phyloP scores from a whole-genome alignment of 2,888 invertebrate genomes.

The Drosophila yooni region DNA sequence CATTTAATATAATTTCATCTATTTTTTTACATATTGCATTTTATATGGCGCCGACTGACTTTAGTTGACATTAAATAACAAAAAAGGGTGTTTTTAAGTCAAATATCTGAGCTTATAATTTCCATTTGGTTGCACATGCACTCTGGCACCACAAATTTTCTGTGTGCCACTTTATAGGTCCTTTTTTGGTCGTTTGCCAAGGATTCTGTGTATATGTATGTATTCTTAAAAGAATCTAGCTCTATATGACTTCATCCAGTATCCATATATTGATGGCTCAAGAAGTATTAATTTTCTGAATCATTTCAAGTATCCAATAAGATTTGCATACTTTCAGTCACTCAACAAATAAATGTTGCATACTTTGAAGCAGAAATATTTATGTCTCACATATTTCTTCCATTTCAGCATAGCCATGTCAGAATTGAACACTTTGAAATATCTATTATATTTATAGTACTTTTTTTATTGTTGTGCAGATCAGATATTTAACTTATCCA shows the following conservation, averaged over 20 bases:
- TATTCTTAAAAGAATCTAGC: neutral
- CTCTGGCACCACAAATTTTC: slow-evolving; percentile 49
- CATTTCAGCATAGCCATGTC: neutral
- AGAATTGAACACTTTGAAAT: neutral
- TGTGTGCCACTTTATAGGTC: neutral
- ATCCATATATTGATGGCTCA: neutral
- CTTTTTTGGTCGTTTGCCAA: neutral
- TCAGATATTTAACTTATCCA: neutral
- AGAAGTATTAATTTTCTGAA: neutral
- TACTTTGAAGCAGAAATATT: neutral
- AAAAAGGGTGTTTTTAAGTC: slow-evolving; percentile 13
- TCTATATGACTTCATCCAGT: neutral
- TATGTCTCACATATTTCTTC: neutral
- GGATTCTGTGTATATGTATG: neutral
- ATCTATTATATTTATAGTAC: neutral
- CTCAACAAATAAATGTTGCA: neutral
- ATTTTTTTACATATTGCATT: neutral
- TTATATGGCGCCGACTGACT: neutral
- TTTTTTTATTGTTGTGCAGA: too few relatives aligned
- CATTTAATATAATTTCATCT: neutral
- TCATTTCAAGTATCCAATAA: neutral
- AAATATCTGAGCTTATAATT: neutral
- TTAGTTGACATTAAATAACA: neutral
- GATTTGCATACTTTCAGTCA: slow-evolving; percentile 2
- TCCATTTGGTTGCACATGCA: slow-evolving; percentile 8